A percentile compares a stretch with the other conserved stretches of the same genome.
These are phyloP conservation scores for Sarcophaga carnaria DNA, from an alignment of 2,888 invertebrate genomes.

Conservation along the genomic window DNA sequence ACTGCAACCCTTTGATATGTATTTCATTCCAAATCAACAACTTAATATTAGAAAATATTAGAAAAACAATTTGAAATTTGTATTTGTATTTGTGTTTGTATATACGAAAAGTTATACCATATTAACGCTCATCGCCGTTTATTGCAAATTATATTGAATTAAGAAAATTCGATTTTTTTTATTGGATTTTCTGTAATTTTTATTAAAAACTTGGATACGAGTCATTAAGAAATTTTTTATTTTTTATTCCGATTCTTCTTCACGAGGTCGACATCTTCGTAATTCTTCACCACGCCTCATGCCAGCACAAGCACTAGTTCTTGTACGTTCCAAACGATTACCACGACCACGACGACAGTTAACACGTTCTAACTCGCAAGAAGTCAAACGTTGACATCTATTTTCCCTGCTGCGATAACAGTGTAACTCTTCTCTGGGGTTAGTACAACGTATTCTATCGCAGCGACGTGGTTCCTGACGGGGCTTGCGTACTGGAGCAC, in stretches of 20 bases:
- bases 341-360: constrained; percentile 71
- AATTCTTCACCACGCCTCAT: constrained; percentile 48
- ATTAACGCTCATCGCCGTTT: neutral
- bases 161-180: neutral
- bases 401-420: constrained; percentile 72
- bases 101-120: neutral
- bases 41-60: too few species aligned
- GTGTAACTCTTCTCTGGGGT: constrained; percentile 50
- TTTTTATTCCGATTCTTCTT: too few species aligned
- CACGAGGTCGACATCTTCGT: constrained; percentile 59
- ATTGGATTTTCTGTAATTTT: neutral
- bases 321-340: constrained; percentile 5
- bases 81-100: too few species aligned
- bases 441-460: constrained; percentile 37
- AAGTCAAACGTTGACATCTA: constrained; percentile 70
- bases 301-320: constrained; percentile 52
- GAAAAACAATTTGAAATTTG: too few species aligned
- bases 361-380: constrained; percentile 71
- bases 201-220: neutral
- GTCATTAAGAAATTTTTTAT: neutral
- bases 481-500: constrained; percentile 33
- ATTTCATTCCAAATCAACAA: too few species aligned
- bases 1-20: too few species aligned
- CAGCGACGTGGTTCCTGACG: constrained; percentile 8
- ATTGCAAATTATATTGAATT: neutral